Base-by-base conservation (phyloP, 2,113 vertebrate genomes). In the Erpornis zantholeuca region DNA sequence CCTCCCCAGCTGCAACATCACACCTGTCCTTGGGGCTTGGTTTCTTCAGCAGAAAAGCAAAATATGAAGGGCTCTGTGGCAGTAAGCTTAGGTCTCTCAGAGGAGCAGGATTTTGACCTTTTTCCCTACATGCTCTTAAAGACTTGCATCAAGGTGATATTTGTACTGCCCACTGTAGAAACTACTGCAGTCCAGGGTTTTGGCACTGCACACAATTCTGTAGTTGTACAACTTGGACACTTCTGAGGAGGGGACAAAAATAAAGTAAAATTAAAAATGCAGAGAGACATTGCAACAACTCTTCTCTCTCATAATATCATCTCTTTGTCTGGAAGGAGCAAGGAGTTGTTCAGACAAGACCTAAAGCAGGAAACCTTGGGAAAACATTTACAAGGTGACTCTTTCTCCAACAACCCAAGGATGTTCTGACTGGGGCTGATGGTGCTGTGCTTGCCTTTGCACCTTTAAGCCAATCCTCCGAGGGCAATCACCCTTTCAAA, bases 261-360 rank as follows among this genome's bases (percentile, higher is more conserved):
- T 6, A 12, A 63, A 49, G n/a, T 8, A 68, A 56, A 42, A 61
- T 23, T 40, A 57, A 90, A 86, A 10, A 12, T 36, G 33, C 15
- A 27, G 3, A 0, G 42, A 86, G 19, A 49, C 3, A 38, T 14
- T 2, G 0, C 36, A 86, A 47, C 3, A 3, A 1, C 25, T 54
- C 3, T 14, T 88, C 14, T 45, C 5, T 14, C 60, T 73, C 42
- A 28, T 24, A 40, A 21, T 6, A 33, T 21, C 15, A 57, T 35
- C 35, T 63, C 35, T 45, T 63, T 47, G 11, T 9, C 33, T 59
- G 16, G 11, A 71, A 88, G 25, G 35, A 53, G 9, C 1, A 3
- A 59, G 52, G 47, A 83, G 29, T 1, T 85, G 8, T 2, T 6
- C 75, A 72, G 28, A 71, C 31, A 92, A 10, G 47, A 59, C 22